These are phyloP conservation scores for Tangara arthus DNA, from an alignment of 2,797 vertebrate genomes.

Conservation along the genomic window DNA sequence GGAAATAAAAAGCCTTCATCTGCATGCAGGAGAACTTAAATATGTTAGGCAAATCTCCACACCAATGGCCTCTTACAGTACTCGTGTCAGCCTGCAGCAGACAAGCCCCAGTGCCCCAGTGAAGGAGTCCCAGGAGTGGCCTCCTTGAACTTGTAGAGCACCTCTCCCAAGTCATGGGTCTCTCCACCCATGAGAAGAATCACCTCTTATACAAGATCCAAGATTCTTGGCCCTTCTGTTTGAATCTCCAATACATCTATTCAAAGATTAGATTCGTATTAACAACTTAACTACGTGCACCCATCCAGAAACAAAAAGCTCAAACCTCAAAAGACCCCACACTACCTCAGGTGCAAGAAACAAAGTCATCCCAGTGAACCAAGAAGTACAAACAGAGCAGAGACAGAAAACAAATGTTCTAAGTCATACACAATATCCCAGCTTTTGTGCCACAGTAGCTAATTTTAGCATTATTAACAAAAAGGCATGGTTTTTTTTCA, in stretches of 20 bases:
- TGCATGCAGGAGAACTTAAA: not conserved
- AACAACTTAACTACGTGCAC: not conserved
- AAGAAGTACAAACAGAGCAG: not conserved
- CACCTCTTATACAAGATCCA: not conserved
- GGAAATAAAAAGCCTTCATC: not conserved
- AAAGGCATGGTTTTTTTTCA: not conserved
- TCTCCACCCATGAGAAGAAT: not conserved
- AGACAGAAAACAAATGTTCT: not conserved
- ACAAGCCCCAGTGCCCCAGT: not conserved
- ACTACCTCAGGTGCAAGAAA: not conserved
- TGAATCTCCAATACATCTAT: fast-evolving
- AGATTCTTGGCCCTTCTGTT: not conserved
- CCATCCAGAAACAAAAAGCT: not conserved
- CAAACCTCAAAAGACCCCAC: not conserved
- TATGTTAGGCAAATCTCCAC: not conserved
- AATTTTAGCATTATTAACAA: not conserved
- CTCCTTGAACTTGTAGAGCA: not conserved
- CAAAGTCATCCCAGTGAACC: not conserved
- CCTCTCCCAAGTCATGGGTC: not conserved
- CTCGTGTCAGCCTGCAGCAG: not conserved
- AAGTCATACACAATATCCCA: not conserved
- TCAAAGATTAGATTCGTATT: not conserved
- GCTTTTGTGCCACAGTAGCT: not conserved
- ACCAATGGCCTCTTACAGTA: not conserved
- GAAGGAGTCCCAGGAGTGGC: not conserved